Conservation (phyloP, 2,888 invertebrate species). For the Napeogenes inachia region DNA sequence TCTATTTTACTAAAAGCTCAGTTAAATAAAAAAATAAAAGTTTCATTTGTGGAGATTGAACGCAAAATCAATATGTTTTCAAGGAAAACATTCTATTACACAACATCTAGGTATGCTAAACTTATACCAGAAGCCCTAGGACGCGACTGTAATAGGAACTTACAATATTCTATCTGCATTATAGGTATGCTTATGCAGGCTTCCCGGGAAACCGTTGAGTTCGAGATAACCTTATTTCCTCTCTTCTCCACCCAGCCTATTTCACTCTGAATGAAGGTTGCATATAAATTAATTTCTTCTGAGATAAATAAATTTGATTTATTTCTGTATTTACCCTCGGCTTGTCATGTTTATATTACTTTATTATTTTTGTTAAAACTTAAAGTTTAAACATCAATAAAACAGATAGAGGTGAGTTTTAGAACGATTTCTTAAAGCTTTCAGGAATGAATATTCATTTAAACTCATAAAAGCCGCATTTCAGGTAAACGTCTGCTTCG, state of each 20-base stretch:
- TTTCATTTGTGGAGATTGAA: conserved; percentile 4
- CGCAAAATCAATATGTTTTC: neutral
- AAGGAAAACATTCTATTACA: too few relatives aligned
- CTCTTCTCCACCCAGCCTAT: conserved; percentile 29
- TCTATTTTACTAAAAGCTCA: neutral
- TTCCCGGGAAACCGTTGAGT: conserved; percentile 32
- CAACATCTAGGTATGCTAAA: too few relatives aligned
- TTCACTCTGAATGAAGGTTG: conserved; percentile 28
- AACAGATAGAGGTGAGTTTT: neutral
- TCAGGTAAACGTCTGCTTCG: neutral
- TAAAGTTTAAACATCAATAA: neutral
- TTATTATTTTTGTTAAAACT: neutral
- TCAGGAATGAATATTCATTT: too few relatives aligned
- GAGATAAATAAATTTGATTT: conserved; percentile 26
- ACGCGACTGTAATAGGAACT: conserved; percentile 3
- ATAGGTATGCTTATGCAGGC: conserved; percentile 28
- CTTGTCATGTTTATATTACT: neutral
- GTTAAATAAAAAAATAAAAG: neutral
- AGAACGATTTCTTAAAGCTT: neutral
- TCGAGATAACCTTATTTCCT: conserved; percentile 51
- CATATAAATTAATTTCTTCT: conserved; percentile 30
- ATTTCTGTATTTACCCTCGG: conserved; percentile 16
- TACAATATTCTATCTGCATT: neutral
- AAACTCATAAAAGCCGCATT: neutral
- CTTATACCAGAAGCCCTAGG: neutral